phyloP scores from a whole-genome alignment of 1,140 invertebrate genomes.

The Arion vulgaris region DNA sequence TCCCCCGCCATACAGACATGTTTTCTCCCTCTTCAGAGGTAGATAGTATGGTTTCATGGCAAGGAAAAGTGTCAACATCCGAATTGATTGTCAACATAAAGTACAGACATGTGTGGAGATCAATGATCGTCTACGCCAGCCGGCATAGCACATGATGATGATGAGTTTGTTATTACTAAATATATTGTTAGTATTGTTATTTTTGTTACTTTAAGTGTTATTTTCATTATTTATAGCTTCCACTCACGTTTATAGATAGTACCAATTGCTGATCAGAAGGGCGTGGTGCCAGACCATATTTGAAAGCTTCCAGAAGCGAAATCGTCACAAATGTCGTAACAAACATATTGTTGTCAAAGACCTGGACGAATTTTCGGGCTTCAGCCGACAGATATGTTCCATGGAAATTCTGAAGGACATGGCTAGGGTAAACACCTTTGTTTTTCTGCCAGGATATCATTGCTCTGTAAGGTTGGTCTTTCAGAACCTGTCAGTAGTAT shows the following conservation, averaged over 20 bases:
- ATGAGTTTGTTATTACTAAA: too few relatives aligned
- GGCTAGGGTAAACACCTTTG: slow-evolving; percentile 54
- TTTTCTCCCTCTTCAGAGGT: too few relatives aligned
- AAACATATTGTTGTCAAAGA: slow-evolving; percentile 68
- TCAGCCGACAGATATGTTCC: slow-evolving; percentile 44
- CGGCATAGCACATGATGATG: too few relatives aligned
- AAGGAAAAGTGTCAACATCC: too few relatives aligned
- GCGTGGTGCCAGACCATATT: slow-evolving; percentile 49
- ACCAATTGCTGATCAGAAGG: slow-evolving; percentile 46
- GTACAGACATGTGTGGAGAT: too few relatives aligned
- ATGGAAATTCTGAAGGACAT: slow-evolving; percentile 57
- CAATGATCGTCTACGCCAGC: too few relatives aligned
- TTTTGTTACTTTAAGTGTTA: too few relatives aligned
- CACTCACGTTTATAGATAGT: slow-evolving; percentile 48
- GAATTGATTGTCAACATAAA: too few relatives aligned
- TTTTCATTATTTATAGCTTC: too few relatives aligned
- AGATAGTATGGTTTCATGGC: too few relatives aligned
- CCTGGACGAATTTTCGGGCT: slow-evolving; percentile 43
- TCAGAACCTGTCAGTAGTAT: slow-evolving; percentile 36
- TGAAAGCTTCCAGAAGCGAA: slow-evolving; percentile 51
- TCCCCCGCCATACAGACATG: too few relatives aligned
- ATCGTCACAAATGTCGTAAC: slow-evolving; percentile 58
- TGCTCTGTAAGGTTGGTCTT: slow-evolving; percentile 43
- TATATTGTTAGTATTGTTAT: too few relatives aligned
- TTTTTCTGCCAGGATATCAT: slow-evolving; percentile 52